Conservation (phyloP, 2,888 invertebrate genomes). For the Gastracanthus pulcherrimus region DNA sequence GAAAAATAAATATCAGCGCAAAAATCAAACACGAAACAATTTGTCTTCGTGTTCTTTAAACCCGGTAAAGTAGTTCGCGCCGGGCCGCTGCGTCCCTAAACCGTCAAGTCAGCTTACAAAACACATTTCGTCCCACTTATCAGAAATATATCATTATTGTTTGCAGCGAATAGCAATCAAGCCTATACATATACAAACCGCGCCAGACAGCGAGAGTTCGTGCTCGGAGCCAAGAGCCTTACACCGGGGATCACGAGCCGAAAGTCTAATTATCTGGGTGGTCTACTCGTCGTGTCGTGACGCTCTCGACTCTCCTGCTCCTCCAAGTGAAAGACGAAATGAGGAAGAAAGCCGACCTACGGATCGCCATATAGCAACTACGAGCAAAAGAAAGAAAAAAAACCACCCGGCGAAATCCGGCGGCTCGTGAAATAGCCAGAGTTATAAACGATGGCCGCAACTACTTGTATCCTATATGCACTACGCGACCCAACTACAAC, state of each 20-base stretch:
- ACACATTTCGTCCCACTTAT: slow-evolving; percentile 43
- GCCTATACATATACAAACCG: background rate
- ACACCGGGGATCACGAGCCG: slow-evolving; percentile 51
- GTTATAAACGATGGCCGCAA: slow-evolving; percentile 24
- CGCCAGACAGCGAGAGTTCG: slow-evolving; percentile 9
- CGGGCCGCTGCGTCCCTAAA: background rate
- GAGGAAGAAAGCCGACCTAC: slow-evolving; percentile 16
- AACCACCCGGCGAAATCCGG: background rate
- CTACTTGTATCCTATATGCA: slow-evolving; percentile 31
- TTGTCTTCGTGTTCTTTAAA: slow-evolving; percentile 1
- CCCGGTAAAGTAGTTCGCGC: background rate
- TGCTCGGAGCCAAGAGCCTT: background rate
- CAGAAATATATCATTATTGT: slow-evolving; percentile 50
- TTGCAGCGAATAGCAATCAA: slow-evolving; percentile 46
- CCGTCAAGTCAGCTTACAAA: background rate
- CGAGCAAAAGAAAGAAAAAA: background rate
- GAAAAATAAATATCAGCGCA: background rate
- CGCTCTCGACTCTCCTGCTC: slow-evolving; percentile 3
- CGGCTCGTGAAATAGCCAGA: too few species aligned
- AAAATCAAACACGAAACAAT: background rate
- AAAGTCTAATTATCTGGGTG: slow-evolving; percentile 60
- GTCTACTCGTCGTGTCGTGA: slow-evolving; percentile 54
- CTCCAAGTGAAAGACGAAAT: slow-evolving; percentile 31
- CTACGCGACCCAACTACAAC: background rate
- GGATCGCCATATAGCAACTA: background rate